These are phyloP conservation scores for Oegoconia quadripuncta DNA, from an alignment of 2,888 invertebrate genomes.

Conservation along the genomic window DNA sequence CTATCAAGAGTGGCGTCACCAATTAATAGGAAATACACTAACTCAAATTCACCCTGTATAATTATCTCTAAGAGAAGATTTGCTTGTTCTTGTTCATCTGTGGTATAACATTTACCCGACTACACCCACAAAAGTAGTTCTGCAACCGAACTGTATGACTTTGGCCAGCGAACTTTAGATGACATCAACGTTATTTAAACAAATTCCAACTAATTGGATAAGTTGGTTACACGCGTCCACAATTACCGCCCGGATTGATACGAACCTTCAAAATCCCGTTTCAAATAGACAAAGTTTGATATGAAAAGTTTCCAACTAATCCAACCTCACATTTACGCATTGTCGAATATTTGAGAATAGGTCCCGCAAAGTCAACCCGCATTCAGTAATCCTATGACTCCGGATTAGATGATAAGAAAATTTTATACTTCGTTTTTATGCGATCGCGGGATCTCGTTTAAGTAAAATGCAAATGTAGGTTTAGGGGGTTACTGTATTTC, in stretches of 20 bases:
- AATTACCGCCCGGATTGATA: background rate
- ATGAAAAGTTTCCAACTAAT: slow-evolving; percentile 4
- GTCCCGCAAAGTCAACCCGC: no score
- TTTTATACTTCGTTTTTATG: no score
- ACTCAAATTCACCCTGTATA: no score
- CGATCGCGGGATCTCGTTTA: background rate
- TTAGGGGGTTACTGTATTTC: background rate
- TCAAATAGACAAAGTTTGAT: slow-evolving; percentile 7
- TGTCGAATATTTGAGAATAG: background rate
- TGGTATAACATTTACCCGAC: no score
- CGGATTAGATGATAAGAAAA: no score
- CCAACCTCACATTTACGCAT: background rate
- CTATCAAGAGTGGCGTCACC: no score
- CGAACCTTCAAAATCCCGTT: background rate
- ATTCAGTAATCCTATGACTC: no score
- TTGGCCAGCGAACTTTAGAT: background rate
- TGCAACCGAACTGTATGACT: no score
- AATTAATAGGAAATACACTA: no score
- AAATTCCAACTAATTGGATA: background rate
- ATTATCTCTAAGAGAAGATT: no score
- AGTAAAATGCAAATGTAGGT: background rate
- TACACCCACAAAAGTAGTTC: no score
- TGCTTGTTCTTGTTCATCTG: no score
- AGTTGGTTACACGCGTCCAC: background rate
- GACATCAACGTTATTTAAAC: background rate